Conservation (phyloP, 2,797 vertebrate genomes). For the Sebastes cheni region DNA sequence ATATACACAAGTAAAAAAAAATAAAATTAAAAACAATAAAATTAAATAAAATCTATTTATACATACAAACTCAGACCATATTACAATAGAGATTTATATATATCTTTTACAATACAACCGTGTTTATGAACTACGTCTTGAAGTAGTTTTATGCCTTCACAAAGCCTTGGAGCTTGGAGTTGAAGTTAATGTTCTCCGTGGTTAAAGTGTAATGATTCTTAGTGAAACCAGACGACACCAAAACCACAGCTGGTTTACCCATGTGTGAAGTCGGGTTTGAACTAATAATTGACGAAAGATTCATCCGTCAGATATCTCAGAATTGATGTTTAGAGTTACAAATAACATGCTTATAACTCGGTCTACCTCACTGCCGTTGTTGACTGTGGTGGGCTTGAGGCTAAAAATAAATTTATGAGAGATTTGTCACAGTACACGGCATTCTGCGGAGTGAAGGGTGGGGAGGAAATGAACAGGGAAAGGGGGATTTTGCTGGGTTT, state of each 20-base stretch:
- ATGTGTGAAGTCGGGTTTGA: constrained; percentile 25
- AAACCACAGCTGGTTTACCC: neutral
- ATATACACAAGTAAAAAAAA: no score
- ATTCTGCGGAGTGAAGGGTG: constrained; percentile 68
- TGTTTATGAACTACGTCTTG: neutral
- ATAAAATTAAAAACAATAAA: no score
- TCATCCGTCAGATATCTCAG: constrained; percentile 16
- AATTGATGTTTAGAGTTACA: neutral
- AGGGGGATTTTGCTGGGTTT: constrained; percentile 49
- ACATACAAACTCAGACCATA: neutral
- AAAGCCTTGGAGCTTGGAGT: neutral
- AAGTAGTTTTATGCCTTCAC: neutral
- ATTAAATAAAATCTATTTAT: no score
- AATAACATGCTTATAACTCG: neutral
- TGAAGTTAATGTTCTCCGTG: neutral
- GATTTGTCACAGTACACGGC: constrained; percentile 58
- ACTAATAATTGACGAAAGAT: constrained; percentile 36
- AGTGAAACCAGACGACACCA: constrained; percentile 28
- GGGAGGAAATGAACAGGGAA: constrained; percentile 79
- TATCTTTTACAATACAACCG: neutral
- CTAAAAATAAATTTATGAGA: constrained; percentile 67
- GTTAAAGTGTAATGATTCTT: constrained; percentile 16
- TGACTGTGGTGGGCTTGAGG: neutral
- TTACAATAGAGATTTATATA: no score
- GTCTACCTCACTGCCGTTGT: neutral